Percentiles rank a stretch among this genome's conserved stretches.
These are phyloP conservation scores for Drosophila rhopaloa DNA, from an alignment of 1,140 invertebrate genomes.

Conservation along the genomic window DNA sequence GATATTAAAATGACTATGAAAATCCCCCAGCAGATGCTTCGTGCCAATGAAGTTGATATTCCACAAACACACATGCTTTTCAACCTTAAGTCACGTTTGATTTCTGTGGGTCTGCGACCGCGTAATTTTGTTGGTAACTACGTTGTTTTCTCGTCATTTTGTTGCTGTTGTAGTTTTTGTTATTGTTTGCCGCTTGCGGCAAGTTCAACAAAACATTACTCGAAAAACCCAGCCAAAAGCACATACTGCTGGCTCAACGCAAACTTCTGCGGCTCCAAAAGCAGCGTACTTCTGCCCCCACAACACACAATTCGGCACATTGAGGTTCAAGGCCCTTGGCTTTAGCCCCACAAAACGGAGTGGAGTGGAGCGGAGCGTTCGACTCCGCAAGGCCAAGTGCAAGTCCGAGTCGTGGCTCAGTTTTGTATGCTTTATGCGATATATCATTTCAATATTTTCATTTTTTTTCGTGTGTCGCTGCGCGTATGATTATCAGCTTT, in stretches of 20 bases:
- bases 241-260: constrained; percentile 75
- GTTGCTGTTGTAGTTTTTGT: constrained; percentile 26
- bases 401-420: constrained; percentile 55
- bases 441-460: constrained; percentile 19
- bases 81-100: constrained; percentile 77
- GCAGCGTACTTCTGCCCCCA: constrained; percentile 38
- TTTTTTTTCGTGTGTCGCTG: constrained; percentile 8
- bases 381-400: constrained; percentile 73
- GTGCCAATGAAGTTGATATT: constrained; percentile 49
- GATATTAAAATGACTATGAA: constrained; percentile 52
- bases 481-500: constrained; percentile 34
- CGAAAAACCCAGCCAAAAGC: constrained; percentile 61
- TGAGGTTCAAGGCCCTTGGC: constrained; percentile 74
- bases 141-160: constrained; percentile 54
- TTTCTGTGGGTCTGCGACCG: constrained; percentile 76
- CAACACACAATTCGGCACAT: constrained; percentile 73
- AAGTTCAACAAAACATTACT: constrained; percentile 65
- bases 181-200: constrained; percentile 59
- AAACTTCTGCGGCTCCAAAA: constrained; percentile 28
- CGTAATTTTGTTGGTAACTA: constrained; percentile 37
- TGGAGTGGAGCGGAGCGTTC: constrained; percentile 68
- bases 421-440: constrained; percentile 27
- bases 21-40: constrained; percentile 41
- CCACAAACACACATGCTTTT: constrained; percentile 30
- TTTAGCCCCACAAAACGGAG: constrained; percentile 44